A percentile compares a stretch with the other conserved stretches of the same genome.
Evolutionary conservation across 1,140 invertebrate species (phyloP).

Genomic region (Cardiocondyla obscurior): DNA sequence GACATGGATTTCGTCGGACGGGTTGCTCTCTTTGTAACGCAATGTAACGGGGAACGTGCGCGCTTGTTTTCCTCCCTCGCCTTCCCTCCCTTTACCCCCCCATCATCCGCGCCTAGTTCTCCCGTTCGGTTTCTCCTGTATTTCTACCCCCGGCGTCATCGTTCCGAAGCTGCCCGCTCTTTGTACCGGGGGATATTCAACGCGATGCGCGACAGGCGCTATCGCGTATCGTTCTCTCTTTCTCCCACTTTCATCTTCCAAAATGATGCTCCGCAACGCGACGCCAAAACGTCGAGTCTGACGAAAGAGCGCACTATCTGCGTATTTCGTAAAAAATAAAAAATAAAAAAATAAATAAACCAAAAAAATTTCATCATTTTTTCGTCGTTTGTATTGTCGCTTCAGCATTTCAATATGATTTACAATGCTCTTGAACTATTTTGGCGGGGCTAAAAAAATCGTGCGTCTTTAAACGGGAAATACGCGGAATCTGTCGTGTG

Average conservation of each 20-base stretch:
- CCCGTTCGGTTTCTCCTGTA: conserved; percentile 16
- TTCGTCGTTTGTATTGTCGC: not conserved
- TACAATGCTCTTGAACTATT: conserved; percentile 7
- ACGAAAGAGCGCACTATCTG: conserved; percentile 13
- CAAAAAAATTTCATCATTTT: conserved; percentile 16
- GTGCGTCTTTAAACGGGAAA: not conserved
- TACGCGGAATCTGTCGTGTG: not conserved
- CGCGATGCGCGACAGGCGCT: conserved; percentile 56
- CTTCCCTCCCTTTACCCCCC: not conserved
- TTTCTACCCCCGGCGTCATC: conserved; percentile 52
- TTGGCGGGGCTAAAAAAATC: not conserved
- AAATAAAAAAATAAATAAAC: too few species aligned
- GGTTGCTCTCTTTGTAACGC: conserved; percentile 74
- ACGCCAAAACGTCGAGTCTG: conserved; percentile 14
- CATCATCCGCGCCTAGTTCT: not conserved
- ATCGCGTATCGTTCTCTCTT: conserved; percentile 16
- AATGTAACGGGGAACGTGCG: conserved; percentile 69
- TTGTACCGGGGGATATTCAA: conserved; percentile 64
- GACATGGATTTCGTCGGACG: conserved; percentile 69
- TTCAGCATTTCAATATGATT: conserved; percentile 19
- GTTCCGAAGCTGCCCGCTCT: conserved; percentile 46
- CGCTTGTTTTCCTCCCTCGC: not conserved
- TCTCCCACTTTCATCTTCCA: not conserved
- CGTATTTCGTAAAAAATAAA: conserved; percentile 31
- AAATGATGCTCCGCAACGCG: conserved; percentile 28